Evolutionary conservation across 2,888 invertebrate genomes (phyloP), one percentile per base, ranked within the genome.

Genomic region (Cinara cedri): DNA sequence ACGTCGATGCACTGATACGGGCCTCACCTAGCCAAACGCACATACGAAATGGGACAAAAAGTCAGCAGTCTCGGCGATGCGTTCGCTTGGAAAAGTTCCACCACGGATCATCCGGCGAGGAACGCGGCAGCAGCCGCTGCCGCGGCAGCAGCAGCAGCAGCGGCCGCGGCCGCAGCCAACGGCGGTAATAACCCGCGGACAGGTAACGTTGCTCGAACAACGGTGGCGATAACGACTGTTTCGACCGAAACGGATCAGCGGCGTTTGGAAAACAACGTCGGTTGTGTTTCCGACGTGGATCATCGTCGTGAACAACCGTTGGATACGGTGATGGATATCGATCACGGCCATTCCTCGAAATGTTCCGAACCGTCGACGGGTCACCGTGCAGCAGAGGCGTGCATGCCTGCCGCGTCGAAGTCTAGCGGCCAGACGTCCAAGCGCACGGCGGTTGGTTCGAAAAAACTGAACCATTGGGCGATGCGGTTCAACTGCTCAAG

Each of bases 401-500:
- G 34, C 34, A 42, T 44, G 0, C 13, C 70, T 0, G 14, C n/a
- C 16, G 3, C 46, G 11, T 57, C 80, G 11, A 80, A 80, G 4
- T 6, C 34, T 34, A 57, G 46, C 19, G 24, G 11, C 0, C 68
- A 80, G 60, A 16, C 49, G 9, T 24, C 75, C 10, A 74, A 80
- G 14, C 66, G 55, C 1, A 19, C 19, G 0, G 16, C 19, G 0
- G 1, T 16, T 34, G 82, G 82, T 34, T 84, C 84, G 72, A 85
- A 85, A 80, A 84, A 84, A 74, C 82, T 83, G 10, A 83, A 84
- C 74, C 83, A 84, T 81, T 85, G 85, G 85, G 84, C 84, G 14
- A 74, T 84, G 66, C 83, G 84, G 63, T 84, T 85, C 76, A 84
- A 84, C 62, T 84, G 84, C 82, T 83, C 84, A 42, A 82, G 84